Conservation (phyloP, 2,888 invertebrate species). For the Mythimna pallens region DNA sequence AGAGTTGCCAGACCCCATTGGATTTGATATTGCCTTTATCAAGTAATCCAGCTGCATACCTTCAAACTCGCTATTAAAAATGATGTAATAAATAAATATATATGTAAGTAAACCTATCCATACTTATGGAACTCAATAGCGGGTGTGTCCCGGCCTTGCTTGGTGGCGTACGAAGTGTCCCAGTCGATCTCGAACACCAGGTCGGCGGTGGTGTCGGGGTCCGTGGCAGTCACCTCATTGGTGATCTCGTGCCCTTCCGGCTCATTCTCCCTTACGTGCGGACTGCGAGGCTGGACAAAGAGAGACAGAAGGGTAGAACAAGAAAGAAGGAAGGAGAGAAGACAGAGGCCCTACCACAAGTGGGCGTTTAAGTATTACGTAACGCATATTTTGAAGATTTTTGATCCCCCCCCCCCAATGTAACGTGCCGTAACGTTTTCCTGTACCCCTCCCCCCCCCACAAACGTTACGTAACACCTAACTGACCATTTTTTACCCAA, state of each 20-base stretch:
- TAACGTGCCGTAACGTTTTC: too few relatives aligned
- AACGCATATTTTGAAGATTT: too few relatives aligned
- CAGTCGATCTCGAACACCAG: constrained; percentile 91
- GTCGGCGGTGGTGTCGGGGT: constrained; percentile 91
- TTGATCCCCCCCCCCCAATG: too few relatives aligned
- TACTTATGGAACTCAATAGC: constrained; percentile 77
- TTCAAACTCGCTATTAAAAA: too few relatives aligned
- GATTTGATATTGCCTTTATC: too few relatives aligned
- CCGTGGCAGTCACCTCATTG: constrained; percentile 88
- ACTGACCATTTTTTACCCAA: too few relatives aligned
- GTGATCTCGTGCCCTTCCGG: constrained; percentile 80
- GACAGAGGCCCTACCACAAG: too few relatives aligned
- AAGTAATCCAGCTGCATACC: too few relatives aligned
- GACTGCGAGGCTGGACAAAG: constrained; percentile 84
- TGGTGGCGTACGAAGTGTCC: constrained; percentile 90
- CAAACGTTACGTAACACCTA: too few relatives aligned
- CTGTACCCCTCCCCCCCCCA: too few relatives aligned
- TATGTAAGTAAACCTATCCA: constrained; percentile 25
- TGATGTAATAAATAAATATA: background rate
- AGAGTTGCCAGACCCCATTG: too few relatives aligned
- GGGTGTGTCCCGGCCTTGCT: constrained; percentile 86
- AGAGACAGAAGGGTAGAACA: background rate
- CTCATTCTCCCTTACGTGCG: constrained; percentile 90
- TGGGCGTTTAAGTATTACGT: too few relatives aligned
- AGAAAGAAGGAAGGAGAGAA: background rate